Percentiles rank a stretch among this genome's conserved stretches.
phyloP scores from a whole-genome alignment of 2,888 invertebrate genomes.

The Epirrita christyi region DNA sequence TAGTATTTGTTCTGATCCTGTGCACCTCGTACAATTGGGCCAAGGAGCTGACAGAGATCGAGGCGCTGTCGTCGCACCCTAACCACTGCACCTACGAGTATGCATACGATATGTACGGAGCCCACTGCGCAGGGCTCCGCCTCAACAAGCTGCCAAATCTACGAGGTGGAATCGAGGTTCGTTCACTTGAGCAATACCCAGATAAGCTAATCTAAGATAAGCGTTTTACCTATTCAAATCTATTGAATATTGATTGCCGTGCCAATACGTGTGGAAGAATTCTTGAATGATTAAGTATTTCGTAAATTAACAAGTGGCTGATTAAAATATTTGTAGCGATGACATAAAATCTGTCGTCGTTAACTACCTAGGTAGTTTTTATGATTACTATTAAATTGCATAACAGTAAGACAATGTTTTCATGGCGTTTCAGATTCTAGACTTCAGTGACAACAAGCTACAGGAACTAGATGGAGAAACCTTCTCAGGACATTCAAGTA shows the following conservation, averaged over 20 bases:
- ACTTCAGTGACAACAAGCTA: constrained; percentile 83
- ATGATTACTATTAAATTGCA: background rate
- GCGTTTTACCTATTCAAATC: constrained; percentile 38
- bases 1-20: constrained; percentile 45
- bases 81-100: constrained; percentile 80
- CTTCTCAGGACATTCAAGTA: constrained; percentile 76
- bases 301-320: constrained; percentile 2
- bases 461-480: constrained; percentile 78
- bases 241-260: constrained; percentile 35
- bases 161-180: constrained; percentile 82
- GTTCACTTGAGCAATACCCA: constrained; percentile 35
- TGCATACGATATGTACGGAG: constrained; percentile 82
- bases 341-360: background rate
- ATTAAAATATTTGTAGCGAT: constrained; percentile 9
- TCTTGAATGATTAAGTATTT: constrained; percentile 15
- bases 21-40: constrained; percentile 43
- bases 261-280: constrained; percentile 23
- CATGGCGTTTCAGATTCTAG: constrained; percentile 79
- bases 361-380: background rate
- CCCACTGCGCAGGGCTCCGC: constrained; percentile 78
- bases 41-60: constrained; percentile 69
- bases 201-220: constrained; percentile 41
- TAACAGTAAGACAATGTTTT: background rate
- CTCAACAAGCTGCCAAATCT: constrained; percentile 78
- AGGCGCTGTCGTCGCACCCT: constrained; percentile 59